phyloP scores from a whole-genome alignment of 2,113 vertebrate genomes.

The Numenius arquata region DNA sequence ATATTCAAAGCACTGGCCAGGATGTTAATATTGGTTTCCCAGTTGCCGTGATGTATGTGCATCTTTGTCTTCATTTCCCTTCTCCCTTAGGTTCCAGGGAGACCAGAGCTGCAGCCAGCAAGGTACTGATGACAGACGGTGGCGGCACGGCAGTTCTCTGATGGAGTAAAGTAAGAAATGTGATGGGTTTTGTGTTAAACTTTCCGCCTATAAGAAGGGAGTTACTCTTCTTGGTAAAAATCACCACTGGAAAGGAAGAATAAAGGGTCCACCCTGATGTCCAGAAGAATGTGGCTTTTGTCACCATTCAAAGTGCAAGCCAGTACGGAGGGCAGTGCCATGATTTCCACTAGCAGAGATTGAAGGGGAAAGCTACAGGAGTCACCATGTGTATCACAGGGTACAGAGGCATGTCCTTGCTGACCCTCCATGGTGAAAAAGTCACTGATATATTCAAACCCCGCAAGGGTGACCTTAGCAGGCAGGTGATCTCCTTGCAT shows the following conservation, averaged over 20 bases:
- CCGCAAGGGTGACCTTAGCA: background rate
- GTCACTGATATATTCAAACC: background rate
- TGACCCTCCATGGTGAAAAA: background rate
- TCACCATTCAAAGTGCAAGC: background rate
- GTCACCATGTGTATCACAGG: rapidly evolving
- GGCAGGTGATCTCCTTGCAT: background rate
- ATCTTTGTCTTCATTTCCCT: background rate
- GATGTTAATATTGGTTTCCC: background rate
- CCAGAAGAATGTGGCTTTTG: background rate
- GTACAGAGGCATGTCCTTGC: background rate
- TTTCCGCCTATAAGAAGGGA: background rate
- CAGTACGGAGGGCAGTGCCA: background rate
- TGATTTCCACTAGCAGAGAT: background rate
- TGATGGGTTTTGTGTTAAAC: background rate
- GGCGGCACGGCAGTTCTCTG: background rate
- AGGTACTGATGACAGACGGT: background rate
- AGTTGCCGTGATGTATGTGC: background rate
- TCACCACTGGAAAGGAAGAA: background rate
- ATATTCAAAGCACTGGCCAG: background rate
- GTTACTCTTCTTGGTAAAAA: background rate
- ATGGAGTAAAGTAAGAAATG: background rate
- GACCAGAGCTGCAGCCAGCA: background rate
- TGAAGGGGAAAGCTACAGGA: background rate
- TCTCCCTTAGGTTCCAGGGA: background rate
- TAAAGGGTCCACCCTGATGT: rapidly evolving